Conservation (phyloP, 2,888 invertebrate genomes). For the Gymnoscelis rufifasciata region DNA sequence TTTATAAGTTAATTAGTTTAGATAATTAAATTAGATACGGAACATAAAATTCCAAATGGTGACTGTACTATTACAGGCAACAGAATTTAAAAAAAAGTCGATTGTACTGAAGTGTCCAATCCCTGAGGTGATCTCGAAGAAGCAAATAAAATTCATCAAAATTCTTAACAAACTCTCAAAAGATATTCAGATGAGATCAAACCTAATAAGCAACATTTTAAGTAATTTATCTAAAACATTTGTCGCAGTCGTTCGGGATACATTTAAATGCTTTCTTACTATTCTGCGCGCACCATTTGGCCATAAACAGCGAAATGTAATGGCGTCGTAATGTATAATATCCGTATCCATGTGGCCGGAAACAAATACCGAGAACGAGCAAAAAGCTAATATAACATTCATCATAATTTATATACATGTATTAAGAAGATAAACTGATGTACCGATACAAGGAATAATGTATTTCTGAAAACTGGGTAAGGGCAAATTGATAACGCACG, state of each 20-base stretch:
- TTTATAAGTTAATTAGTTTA: no score
- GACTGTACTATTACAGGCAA: no score
- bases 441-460: slow-evolving; percentile 19
- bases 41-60: no score
- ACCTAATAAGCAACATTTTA: background rate
- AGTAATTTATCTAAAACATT: background rate
- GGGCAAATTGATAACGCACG: no score
- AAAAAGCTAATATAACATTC: slow-evolving; percentile 29
- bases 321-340: slow-evolving; percentile 31
- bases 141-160: background rate
- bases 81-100: no score
- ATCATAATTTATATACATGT: slow-evolving; percentile 28
- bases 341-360: slow-evolving; percentile 20
- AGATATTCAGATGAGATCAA: background rate
- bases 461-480: background rate
- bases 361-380: slow-evolving; percentile 27
- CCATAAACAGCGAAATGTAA: slow-evolving; percentile 29
- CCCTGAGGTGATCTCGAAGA: no score
- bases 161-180: background rate
- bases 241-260: slow-evolving; percentile 4
- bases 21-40: no score
- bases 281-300: slow-evolving; percentile 24
- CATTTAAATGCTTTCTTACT: slow-evolving; percentile 23
- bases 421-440: slow-evolving; percentile 24
- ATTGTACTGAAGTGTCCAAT: no score